Conservation (phyloP, 2,797 vertebrate species). For the Pampus argenteus region DNA sequence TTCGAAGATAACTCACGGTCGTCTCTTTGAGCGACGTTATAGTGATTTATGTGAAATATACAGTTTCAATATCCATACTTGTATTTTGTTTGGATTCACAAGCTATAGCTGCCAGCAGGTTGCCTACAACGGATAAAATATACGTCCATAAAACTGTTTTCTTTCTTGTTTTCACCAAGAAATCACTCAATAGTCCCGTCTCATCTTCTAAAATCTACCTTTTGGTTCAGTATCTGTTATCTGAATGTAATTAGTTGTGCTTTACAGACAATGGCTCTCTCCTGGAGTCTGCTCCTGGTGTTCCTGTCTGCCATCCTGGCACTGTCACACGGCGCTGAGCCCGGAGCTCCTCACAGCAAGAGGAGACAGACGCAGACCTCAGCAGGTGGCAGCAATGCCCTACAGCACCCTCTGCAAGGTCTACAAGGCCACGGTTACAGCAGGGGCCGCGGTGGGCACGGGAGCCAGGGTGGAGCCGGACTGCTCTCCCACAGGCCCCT, state of each 20-base stretch:
- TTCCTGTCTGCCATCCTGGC: conserved; percentile 69
- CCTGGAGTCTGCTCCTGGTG: conserved; percentile 69
- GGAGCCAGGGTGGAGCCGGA: conserved; percentile 72
- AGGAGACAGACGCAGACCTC: conserved; percentile 66
- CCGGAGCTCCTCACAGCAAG: conserved; percentile 64
- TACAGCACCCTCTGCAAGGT: conserved; percentile 81
- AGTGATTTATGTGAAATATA: conserved; percentile 8
- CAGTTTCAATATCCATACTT: no score
- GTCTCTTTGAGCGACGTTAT: background rate
- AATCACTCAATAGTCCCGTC: no score
- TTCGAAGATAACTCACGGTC: background rate
- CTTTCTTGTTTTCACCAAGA: no score
- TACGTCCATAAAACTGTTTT: background rate
- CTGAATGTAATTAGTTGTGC: conserved; percentile 26
- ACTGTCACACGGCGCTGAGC: conserved; percentile 67
- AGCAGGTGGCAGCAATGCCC: conserved; percentile 70
- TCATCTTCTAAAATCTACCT: background rate
- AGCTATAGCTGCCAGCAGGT: background rate
- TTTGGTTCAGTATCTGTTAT: background rate
- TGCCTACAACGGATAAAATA: no score
- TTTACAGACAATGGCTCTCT: conserved; percentile 70
- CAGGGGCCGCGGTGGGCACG: conserved; percentile 74
- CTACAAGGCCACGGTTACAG: conserved; percentile 71
- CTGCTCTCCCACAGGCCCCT: conserved; percentile 70
- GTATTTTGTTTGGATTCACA: background rate